Conservation (phyloP, 2,888 invertebrate species). For the Bugula neritina region DNA sequence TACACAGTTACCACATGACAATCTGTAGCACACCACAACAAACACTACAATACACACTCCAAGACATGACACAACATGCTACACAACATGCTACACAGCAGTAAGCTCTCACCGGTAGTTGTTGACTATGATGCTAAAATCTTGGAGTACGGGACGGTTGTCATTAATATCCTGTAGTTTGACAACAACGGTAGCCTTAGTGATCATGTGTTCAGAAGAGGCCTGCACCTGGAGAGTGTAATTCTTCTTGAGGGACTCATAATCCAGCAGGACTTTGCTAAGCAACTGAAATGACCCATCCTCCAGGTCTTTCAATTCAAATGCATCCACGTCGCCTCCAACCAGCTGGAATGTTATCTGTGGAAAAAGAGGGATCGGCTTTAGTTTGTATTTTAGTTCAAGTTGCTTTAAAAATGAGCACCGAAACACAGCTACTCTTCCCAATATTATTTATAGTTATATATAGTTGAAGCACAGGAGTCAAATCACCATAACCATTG, state of each 20-base stretch:
- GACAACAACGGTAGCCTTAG: constrained; percentile 80
- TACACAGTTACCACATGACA: too few species aligned
- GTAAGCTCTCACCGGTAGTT: constrained; percentile 63
- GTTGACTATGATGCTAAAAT: constrained; percentile 88
- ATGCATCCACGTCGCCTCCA: constrained; percentile 74
- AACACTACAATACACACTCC: too few species aligned
- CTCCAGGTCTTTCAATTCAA: constrained; percentile 61
- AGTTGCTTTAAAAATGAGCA: too few species aligned
- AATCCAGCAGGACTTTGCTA: constrained; percentile 86
- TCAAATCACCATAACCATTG: too few species aligned
- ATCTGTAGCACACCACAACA: too few species aligned
- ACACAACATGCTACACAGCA: too few species aligned
- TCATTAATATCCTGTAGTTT: constrained; percentile 86
- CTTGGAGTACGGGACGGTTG: constrained; percentile 82
- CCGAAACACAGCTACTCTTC: too few species aligned
- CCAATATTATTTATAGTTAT: too few species aligned
- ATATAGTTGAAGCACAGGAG: too few species aligned
- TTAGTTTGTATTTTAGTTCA: too few species aligned
- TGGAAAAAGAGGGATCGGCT: neutral
- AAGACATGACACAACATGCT: too few species aligned
- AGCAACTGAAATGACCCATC: constrained; percentile 76
- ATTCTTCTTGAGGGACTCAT: constrained; percentile 84
- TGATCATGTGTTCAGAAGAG: constrained; percentile 79
- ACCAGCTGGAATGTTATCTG: constrained; percentile 55
- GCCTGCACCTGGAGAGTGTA: constrained; percentile 84